These are phyloP conservation scores for Epinephelus coioides DNA, from an alignment of 2,797 vertebrate genomes.

Conservation along the genomic window DNA sequence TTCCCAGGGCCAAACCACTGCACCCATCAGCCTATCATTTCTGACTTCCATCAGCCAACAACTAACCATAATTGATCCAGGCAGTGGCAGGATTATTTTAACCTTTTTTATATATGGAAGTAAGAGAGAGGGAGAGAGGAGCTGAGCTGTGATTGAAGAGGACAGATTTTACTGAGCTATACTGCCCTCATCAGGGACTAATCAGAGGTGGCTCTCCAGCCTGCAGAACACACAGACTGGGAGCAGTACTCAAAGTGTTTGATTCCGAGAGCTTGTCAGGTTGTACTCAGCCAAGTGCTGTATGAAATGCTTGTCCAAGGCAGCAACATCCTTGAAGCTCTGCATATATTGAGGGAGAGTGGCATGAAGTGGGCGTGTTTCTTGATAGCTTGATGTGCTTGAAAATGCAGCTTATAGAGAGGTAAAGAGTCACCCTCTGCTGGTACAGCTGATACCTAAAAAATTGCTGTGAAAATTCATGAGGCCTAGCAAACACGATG, in stretches of 20 bases:
- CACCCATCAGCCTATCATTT: constrained; percentile 13
- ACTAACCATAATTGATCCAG: constrained; percentile 2
- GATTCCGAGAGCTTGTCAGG: neutral
- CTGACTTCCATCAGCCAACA: neutral
- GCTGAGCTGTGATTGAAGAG: neutral
- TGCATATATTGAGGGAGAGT: neutral
- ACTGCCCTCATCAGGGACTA: constrained; percentile 64
- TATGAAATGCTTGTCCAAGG: neutral
- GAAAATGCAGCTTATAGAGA: neutral
- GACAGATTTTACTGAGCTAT: neutral
- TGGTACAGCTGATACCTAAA: constrained; percentile 15
- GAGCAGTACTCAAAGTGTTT: neutral
- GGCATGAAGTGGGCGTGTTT: neutral
- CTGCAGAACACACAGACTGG: neutral
- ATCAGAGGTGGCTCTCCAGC: neutral
- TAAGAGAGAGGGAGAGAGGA: neutral
- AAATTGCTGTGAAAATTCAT: neutral
- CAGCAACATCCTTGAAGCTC: neutral
- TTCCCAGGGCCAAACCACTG: neutral
- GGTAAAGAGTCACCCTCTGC: constrained; percentile 37
- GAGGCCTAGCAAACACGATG: neutral
- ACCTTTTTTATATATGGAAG: constrained; percentile 2
- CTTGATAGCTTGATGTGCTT: neutral
- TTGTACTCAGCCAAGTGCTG: neutral
- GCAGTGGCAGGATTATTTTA: neutral